These are phyloP conservation scores for Drosophila sp. DNA, from an alignment of 1,140 invertebrate genomes.

Conservation along the genomic window DNA sequence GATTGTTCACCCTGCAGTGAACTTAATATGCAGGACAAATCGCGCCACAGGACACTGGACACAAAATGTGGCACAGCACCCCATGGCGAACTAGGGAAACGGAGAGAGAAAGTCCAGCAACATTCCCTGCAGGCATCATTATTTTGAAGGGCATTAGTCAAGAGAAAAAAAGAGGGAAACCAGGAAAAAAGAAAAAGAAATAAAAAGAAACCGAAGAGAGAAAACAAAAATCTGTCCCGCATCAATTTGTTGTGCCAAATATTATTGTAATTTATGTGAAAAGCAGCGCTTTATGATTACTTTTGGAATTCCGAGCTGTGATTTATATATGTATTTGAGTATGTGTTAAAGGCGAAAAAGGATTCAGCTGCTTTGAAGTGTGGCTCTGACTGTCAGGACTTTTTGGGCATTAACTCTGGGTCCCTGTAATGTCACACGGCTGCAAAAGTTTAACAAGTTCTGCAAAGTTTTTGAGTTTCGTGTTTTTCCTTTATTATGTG, in stretches of 20 bases:
- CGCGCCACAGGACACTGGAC: conserved; percentile 41
- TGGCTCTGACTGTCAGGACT: conserved; percentile 23
- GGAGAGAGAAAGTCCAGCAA: conserved; percentile 1
- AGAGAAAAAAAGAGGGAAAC: conserved; percentile 8
- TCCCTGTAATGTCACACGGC: conserved; percentile 72
- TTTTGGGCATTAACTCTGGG: conserved; percentile 46
- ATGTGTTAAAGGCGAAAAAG: conserved; percentile 42
- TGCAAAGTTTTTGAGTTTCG: conserved; percentile 64
- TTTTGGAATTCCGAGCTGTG: conserved; percentile 48
- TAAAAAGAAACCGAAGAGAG: too few relatives aligned
- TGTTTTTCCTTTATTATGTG: conserved; percentile 22
- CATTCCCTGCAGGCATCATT: conserved; percentile 36
- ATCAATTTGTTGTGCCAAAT: conserved; percentile 67
- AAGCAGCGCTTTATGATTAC: conserved; percentile 73
- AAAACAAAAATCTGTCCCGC: conserved; percentile 48
- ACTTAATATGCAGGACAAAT: conserved; percentile 62
- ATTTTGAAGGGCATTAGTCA: conserved; percentile 40
- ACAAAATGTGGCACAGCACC: conserved; percentile 20
- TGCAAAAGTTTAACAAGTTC: conserved; percentile 71
- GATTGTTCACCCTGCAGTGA: conserved; percentile 24
- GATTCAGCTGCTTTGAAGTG: conserved; percentile 58
- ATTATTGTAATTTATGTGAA: conserved; percentile 79
- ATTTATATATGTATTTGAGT: conserved; percentile 53
- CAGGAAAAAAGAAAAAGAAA: background rate
- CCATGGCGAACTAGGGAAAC: conserved; percentile 13